phyloP scores from a whole-genome alignment of 1,140 invertebrate species.

The Octopus bimaculoides region DNA sequence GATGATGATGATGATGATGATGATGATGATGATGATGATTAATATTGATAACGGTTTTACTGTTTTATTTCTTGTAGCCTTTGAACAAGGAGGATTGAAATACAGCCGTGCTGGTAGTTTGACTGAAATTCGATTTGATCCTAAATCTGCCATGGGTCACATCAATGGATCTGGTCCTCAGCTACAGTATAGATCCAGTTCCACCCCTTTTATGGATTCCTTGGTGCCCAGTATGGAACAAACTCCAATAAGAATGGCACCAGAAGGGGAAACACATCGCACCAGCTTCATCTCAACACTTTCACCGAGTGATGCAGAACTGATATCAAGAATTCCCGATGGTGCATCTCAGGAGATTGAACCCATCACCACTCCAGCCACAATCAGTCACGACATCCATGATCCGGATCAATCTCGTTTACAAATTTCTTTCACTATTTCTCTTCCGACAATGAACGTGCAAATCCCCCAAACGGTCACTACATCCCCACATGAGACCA shows the following conservation, averaged over 20 bases:
- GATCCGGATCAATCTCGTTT: conserved; percentile 8
- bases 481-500: background rate
- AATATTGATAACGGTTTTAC: too few species aligned
- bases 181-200: background rate
- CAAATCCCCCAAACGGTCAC: conserved; percentile 2
- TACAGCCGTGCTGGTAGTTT: background rate
- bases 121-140: background rate
- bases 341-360: background rate
- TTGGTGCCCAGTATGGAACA: background rate
- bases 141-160: background rate
- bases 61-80: too few species aligned
- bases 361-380: background rate
- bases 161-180: background rate
- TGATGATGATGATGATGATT: too few species aligned
- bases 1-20: too few species aligned
- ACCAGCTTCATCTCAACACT: background rate
- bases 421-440: conserved; percentile 9
- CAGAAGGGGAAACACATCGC: background rate
- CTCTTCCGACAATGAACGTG: conserved; percentile 7
- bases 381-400: background rate
- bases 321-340: background rate
- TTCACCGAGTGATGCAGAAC: background rate
- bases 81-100: background rate
- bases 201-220: background rate
- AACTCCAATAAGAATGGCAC: background rate